phyloP scores from a whole-genome alignment of 2,113 vertebrate species.

The Dasyurus viverrinus region DNA sequence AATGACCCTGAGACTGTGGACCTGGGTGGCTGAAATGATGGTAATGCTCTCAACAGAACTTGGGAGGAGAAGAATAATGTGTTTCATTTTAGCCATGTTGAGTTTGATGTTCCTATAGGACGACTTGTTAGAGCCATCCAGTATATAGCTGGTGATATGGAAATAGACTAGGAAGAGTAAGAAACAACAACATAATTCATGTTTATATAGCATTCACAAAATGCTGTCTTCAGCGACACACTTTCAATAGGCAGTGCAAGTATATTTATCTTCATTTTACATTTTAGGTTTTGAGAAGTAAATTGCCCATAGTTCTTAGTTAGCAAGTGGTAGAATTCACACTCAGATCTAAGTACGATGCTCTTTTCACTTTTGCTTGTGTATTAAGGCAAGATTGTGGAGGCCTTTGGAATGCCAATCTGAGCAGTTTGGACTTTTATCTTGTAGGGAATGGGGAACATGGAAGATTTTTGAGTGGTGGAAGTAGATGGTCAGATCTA shows the following conservation, averaged over 20 bases:
- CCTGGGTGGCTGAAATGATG: too few relatives aligned
- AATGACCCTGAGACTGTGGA: too few relatives aligned
- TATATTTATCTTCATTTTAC: not conserved
- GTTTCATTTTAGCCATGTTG: too few relatives aligned
- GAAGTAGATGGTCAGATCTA: not conserved
- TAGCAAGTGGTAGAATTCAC: not conserved
- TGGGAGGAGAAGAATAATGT: too few relatives aligned
- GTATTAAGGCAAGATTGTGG: not conserved
- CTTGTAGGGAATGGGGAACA: not conserved
- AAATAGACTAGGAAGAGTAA: not conserved
- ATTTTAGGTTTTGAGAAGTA: not conserved
- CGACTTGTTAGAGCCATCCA: too few relatives aligned
- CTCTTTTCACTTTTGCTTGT: not conserved
- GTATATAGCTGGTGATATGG: not conserved
- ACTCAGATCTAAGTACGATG: not conserved
- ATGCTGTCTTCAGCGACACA: not conserved
- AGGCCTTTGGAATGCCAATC: not conserved
- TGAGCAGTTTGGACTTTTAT: not conserved
- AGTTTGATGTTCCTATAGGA: not conserved
- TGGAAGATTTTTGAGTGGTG: not conserved
- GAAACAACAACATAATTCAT: not conserved
- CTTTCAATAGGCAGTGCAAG: not conserved
- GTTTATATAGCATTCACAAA: not conserved
- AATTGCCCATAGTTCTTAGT: not conserved
- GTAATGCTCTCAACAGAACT: too few relatives aligned